A percentile compares a stretch with the other conserved stretches of the same genome.
phyloP scores from a whole-genome alignment of 2,888 invertebrate species.

The Miltochrista miniata region DNA sequence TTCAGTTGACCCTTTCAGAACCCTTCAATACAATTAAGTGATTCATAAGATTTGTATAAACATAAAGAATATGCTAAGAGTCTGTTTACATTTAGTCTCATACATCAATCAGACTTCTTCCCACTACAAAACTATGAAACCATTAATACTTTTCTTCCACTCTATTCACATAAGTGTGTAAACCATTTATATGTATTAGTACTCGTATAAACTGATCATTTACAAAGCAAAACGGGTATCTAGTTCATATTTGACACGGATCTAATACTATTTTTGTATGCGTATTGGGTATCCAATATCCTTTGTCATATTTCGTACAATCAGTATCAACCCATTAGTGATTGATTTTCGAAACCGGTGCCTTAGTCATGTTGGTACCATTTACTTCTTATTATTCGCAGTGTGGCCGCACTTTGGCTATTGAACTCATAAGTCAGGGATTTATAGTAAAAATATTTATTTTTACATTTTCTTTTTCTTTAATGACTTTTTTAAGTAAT shows the following conservation, averaged over 20 bases:
- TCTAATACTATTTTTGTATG: constrained; percentile 20
- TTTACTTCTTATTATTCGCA: constrained; percentile 53
- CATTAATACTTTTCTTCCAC: no score
- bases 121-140: no score
- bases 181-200: no score
- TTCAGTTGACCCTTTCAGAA: no score
- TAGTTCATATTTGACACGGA: constrained; percentile 12
- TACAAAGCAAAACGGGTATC: not conserved
- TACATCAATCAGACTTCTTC: no score
- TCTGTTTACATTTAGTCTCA: no score
- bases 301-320: constrained; percentile 67
- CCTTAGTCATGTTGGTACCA: constrained; percentile 69
- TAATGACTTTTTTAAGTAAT: no score
- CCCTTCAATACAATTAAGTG: no score
- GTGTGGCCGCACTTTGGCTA: constrained; percentile 39
- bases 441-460: constrained; percentile 5
- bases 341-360: constrained; percentile 77
- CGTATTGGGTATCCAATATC: constrained; percentile 12
- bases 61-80: no score
- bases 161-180: no score
- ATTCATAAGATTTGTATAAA: no score
- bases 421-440: constrained; percentile 34
- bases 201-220: not conserved
- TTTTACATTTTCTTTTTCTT: no score
- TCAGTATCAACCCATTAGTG: constrained; percentile 79